Percentiles rank a stretch among this genome's conserved stretches.
Conservation (phyloP, 2,888 invertebrate species). For the Eutolmus rufibarbis region DNA sequence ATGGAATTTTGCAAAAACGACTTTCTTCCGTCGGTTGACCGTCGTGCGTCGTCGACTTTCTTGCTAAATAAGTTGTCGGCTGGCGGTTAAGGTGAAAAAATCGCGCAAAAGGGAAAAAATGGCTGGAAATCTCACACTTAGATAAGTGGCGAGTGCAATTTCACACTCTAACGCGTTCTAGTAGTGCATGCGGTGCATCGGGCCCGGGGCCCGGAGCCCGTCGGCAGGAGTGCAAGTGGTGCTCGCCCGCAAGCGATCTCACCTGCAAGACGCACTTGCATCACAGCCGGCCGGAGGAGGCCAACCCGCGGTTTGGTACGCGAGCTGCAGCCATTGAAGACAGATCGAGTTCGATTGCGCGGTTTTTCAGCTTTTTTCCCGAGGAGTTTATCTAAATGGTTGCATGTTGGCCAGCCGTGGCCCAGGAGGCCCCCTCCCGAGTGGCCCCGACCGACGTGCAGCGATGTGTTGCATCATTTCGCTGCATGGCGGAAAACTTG, state of each 20-base stretch:
- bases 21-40: background rate
- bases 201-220: background rate
- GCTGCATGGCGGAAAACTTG: slow-evolving; percentile 18
- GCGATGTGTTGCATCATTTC: slow-evolving; percentile 22
- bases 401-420: background rate
- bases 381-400: slow-evolving; percentile 14
- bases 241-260: slow-evolving; percentile 1
- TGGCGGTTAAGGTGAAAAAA: background rate
- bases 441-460: background rate
- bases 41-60: background rate
- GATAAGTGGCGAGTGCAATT: slow-evolving; percentile 37
- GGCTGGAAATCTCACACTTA: slow-evolving; percentile 32
- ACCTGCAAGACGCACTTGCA: slow-evolving; percentile 26
- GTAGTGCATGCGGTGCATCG: slow-evolving; percentile 18
- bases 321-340: slow-evolving; percentile 26
- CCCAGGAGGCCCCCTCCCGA: background rate
- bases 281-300: background rate
- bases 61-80: background rate
- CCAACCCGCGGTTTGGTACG: background rate
- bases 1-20: background rate
- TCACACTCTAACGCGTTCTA: slow-evolving; percentile 43
- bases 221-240: background rate
- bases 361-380: slow-evolving; percentile 3
- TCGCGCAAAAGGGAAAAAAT: background rate
- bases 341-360: slow-evolving; percentile 25